Evolutionary conservation across 1,140 invertebrate species (phyloP), one percentile per base, ranked within the genome.

Genomic region (Zaprionus ghesquierei): DNA sequence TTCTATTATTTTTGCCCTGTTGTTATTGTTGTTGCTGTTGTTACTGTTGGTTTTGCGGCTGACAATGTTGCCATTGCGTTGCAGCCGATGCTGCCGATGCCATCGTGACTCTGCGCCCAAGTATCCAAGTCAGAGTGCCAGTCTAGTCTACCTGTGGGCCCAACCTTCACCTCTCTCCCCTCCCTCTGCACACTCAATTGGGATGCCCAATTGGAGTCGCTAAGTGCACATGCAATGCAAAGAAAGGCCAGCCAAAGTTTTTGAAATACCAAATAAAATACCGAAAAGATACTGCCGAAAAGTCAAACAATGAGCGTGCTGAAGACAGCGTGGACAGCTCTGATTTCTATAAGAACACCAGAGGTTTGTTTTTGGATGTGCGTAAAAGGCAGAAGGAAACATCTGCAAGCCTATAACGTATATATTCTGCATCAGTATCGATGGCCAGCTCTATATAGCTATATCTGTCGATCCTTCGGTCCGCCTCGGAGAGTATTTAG

Each of bases 101-200:
- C 64, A 70, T 70, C 66, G 72, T 75, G 72, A 75, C 65, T 70
- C 44, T 25, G 27, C 31, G 41, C 22, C 55, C 15, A 46, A 46
- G 18, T n/a, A n/a, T n/a, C 35, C 35, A 41, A 15, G n/a, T n/a
- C n/a, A n/a, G n/a, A n/a, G n/a, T 41, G 35, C 56, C 56, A 25
- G 22, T 20, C 15, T 31, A 18, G 10, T 20, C 20, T n/a, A n/a
- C n/a, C n/a, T n/a, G n/a, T n/a, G 25, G 15, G 1, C 27, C 20
- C 31, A 22, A 3, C 2, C 15, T 35, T 15, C 13, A 25, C 22
- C 18, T 38, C 10, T 5, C 46, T 13, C 13, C 20, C 50, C 20
- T 3, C 35, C 27, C 49, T 23, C 4, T 25, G n/a, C n/a, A n/a
- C n/a, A n/a, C 3, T 2, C 51, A 8, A 35, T 33, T 3, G 31